Evolutionary conservation across 2,888 invertebrate genomes (phyloP), one percentile per base, ranked within the genome.

Genomic region (Melangyna quadrimaculata): DNA sequence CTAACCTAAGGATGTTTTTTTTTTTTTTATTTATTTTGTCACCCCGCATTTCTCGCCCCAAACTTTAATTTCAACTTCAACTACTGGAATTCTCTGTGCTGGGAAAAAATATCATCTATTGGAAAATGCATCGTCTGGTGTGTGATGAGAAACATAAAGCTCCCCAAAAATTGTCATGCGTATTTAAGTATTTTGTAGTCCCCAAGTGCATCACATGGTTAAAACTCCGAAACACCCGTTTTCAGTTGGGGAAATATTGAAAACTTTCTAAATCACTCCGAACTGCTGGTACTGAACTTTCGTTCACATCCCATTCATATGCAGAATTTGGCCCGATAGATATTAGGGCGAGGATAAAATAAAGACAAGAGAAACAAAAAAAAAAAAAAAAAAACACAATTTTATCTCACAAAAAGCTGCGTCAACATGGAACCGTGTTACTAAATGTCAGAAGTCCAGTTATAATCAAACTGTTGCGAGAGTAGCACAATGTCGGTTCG

Each of bases 381-480:
- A 35, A 37, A 72, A 22, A 40, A 53, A 57, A 67, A 32, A 1
- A 17, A 17, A 53, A 43, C n/a, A n/a, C n/a, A n/a, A n/a, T n/a
- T 35, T 9, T 43, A 61, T 35, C 67, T 73, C 77, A 40, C 55
- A 45, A 69, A 84, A 86, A 86, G 86, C 86, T 86, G 77, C 81
- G 48, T 43, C 81, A 81, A 86, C 81, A 86, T 70, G 80, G 73
- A 81, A 81, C 37, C 72, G 61, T 80, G 77, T 67, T 57, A 79
- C 77, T 57, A 63, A 69, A 72, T 81, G 81, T 59, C 72, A 70
- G 69, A 69, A 73, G 63, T 81, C 81, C 86, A 86, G 86, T 86
- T 86, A 81, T 86, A 86, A 86, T 73, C 86, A 86, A 86, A 86
- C 86, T 86, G 86, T 86, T 86, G 86, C 86, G 61, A 86, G 86